phyloP scores from a whole-genome alignment of 2,797 vertebrate genomes.

The Acanthurus tractus region DNA sequence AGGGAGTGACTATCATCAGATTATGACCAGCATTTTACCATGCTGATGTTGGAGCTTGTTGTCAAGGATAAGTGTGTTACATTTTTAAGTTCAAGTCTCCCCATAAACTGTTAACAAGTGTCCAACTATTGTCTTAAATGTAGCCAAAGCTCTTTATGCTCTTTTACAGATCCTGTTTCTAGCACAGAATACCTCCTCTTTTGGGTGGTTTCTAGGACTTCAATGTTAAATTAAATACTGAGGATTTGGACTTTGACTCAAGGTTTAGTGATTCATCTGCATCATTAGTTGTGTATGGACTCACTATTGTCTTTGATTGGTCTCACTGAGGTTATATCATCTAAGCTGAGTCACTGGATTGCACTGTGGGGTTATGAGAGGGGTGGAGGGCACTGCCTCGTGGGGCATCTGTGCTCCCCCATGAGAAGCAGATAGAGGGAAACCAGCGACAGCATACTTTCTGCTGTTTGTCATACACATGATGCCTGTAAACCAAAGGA shows the following conservation, averaged over 20 bases:
- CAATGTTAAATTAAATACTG: conserved; percentile 17
- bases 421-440: conserved; percentile 28
- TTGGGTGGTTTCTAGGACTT: conserved; percentile 1
- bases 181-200: background rate
- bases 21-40: too few relatives aligned
- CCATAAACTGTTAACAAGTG: background rate
- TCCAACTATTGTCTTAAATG: background rate
- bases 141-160: conserved; percentile 16
- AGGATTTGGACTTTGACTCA: conserved; percentile 17
- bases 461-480: conserved; percentile 23
- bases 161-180: conserved; percentile 5
- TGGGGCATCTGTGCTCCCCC: background rate
- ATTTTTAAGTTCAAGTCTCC: background rate
- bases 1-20: too few relatives aligned
- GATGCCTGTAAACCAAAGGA: background rate
- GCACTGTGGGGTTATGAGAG: background rate
- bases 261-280: background rate
- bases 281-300: background rate
- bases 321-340: conserved; percentile 2
- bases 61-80: background rate
- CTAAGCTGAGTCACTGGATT: conserved; percentile 19
- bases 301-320: conserved; percentile 20
- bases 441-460: conserved; percentile 19
- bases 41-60: background rate
- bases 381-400: conserved; percentile 22